phyloP scores from a whole-genome alignment of 2,797 vertebrate species.

The Serranus cabrilla region DNA sequence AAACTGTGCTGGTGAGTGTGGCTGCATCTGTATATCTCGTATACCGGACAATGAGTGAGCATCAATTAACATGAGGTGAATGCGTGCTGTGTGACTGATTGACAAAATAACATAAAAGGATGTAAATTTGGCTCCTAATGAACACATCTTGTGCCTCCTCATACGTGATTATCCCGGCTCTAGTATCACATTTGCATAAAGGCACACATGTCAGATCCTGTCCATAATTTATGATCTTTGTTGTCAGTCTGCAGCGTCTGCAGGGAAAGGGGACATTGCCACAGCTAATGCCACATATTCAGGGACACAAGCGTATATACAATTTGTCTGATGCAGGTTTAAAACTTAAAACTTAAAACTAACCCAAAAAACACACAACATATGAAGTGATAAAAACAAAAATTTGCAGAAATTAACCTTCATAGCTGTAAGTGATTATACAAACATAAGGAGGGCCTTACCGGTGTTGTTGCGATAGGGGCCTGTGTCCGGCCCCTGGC shows the following conservation, averaged over 20 bases:
- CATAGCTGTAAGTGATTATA: neutral
- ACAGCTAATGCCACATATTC: neutral
- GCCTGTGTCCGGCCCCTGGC: conserved; percentile 94
- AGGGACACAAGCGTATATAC: neutral
- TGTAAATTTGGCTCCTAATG: neutral
- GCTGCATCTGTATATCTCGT: neutral
- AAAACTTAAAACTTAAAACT: no score
- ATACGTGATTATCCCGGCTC: neutral
- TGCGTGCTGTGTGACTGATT: conserved; percentile 10
- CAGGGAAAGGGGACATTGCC: neutral
- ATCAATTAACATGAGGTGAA: neutral
- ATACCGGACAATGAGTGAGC: neutral
- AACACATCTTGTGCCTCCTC: neutral
- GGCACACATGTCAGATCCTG: neutral
- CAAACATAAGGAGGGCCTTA: conserved; percentile 66
- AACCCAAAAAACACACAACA: neutral
- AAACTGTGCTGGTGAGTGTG: neutral
- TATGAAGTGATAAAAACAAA: neutral
- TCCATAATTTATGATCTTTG: neutral
- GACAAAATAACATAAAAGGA: neutral
- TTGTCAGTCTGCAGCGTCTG: neutral
- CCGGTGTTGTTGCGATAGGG: conserved; percentile 97
- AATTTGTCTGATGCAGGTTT: neutral
- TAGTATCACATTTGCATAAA: neutral
- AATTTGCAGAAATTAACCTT: neutral